Evolutionary conservation across 2,113 vertebrate species (phyloP), one percentile per base, ranked within the genome.

Genomic region (Acanthisitta chloris): DNA sequence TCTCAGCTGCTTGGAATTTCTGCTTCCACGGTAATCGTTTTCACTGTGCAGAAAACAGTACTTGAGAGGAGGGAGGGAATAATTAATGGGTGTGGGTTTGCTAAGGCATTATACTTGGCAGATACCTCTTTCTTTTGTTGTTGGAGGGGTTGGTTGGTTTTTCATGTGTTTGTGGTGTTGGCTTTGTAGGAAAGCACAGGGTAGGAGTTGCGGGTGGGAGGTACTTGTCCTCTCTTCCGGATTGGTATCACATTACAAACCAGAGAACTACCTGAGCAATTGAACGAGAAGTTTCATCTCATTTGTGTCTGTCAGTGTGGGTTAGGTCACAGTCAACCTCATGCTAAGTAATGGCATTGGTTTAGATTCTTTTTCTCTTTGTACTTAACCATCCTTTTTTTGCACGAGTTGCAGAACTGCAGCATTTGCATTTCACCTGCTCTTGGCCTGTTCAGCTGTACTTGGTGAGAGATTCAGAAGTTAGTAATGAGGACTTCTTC

Each of bases 191-290:
- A 65, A 69, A 10, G 21, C 8, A 14, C 45, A 7, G 40, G 21
- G 42, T 9, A 26, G n/a, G 28, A 57, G 16, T 74, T 51, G 12
- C 18, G 11, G 28, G 21, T 42, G 72, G 38, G 54, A 71, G 29
- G n/a, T 43, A 9, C 42, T 31, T 23, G n/a, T 54, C 31, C 17
- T 58, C 58, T 24, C 38, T 55, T 81, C 38, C 0, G 0, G 10
- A 4, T 4, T 54, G 45, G 24, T 26, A 3, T 84, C 38, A 7
- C 8, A 0, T 78, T 94, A 15, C 26, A 46, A 33, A 95, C 34
- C 45, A 72, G 31, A 3, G 14, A 70, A 33, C 5, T 69, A 6
- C 51, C 24, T 16, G 29, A 62, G 21, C 25, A 74, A 1, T 46
- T 73, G 33, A 52, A 25, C 12, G 4, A 14, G 18, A 33, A 48